Evolutionary conservation across 1,140 invertebrate genomes (phyloP).

Genomic region (Phocides pigmalion): DNA sequence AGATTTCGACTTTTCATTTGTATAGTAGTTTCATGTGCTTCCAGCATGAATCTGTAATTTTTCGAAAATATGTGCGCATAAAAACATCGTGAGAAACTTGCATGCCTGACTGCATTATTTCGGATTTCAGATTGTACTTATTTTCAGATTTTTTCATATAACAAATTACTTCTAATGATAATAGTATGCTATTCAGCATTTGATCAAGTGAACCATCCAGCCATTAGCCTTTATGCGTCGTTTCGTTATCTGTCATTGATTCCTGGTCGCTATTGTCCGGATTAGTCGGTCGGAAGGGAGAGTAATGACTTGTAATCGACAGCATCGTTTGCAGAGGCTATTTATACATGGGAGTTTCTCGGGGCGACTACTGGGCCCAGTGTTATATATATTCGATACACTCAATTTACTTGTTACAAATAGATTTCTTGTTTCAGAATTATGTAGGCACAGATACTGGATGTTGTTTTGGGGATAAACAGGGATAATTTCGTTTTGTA

Average conservation of each 20-base stretch:
- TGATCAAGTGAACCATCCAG: background rate
- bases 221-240: slow-evolving; percentile 1
- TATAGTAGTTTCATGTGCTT: no score
- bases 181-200: background rate
- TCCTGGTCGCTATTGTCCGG: slow-evolving; percentile 21
- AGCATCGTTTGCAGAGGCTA: slow-evolving; percentile 15
- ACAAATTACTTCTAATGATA: no score
- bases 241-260: slow-evolving; percentile 13
- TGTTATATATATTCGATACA: background rate
- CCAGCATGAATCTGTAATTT: no score
- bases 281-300: slow-evolving; percentile 8
- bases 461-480: no score
- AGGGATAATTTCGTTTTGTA: no score
- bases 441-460: background rate
- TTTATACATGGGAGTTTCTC: slow-evolving; percentile 3
- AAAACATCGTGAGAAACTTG: no score
- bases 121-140: no score
- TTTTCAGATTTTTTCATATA: no score
- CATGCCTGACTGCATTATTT: no score
- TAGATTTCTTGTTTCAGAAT: background rate
- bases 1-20: no score
- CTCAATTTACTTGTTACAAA: background rate
- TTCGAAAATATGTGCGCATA: no score
- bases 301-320: slow-evolving; percentile 23
- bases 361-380: background rate